Evolutionary conservation across 2,888 invertebrate genomes (phyloP).

Genomic region (Deroplatys truncata): DNA sequence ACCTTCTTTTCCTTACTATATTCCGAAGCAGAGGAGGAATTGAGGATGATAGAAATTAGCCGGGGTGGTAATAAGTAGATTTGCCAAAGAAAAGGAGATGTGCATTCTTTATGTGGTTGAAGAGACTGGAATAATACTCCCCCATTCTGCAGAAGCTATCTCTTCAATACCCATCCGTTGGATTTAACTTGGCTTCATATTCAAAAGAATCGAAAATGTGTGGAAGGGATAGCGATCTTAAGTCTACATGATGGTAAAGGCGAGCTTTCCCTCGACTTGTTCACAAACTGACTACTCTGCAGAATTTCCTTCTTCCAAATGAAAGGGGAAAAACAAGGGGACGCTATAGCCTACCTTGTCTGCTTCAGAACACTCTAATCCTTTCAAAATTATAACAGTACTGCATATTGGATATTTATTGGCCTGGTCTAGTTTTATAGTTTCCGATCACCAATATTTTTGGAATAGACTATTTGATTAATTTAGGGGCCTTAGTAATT

Average conservation of each 20-base stretch:
- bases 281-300: not conserved
- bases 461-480: too few species aligned
- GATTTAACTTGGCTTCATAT: conserved; percentile 18
- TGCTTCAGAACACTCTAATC: not conserved
- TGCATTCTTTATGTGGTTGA: not conserved
- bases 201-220: conserved; percentile 17
- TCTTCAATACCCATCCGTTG: conserved; percentile 2
- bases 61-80: not conserved
- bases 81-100: not conserved
- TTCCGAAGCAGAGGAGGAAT: not conserved
- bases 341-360: not conserved
- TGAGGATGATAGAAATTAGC: not conserved
- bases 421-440: too few species aligned
- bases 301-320: not conserved
- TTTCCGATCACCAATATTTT: too few species aligned
- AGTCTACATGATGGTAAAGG: conserved; percentile 16
- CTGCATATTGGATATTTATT: too few species aligned
- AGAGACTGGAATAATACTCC: not conserved
- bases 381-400: not conserved
- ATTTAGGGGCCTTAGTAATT: too few species aligned
- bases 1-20: not conserved
- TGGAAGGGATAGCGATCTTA: not conserved
- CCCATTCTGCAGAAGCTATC: not conserved
- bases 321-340: not conserved
- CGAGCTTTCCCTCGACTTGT: not conserved